phyloP scores from a whole-genome alignment of 2,113 vertebrate species.

The Mus musculus region GRCm39 chr17:74659501-74660000 shows the following conservation, averaged over 20 bases:
- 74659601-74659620: not conserved
- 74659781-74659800: not conserved
- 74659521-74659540: slow-evolving; percentile 32
- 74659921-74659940: not conserved
- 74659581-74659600: not conserved
- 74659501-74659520: slow-evolving; percentile 39
- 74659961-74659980: not conserved
- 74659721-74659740: not conserved
- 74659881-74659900: slow-evolving; percentile 25
- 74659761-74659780: not conserved
- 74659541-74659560: not conserved
- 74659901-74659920: slow-evolving; percentile 36
- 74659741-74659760: not conserved
- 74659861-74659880: not conserved
- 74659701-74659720: not conserved
- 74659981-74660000: not conserved
- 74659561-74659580: not conserved
- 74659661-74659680: no score
- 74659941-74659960: slow-evolving; percentile 12
- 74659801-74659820: not conserved
- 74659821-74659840: not conserved
- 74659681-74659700: not conserved
- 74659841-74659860: not conserved
- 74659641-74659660: not conserved
- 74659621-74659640: not conserved